Evolutionary conservation across 2,113 vertebrate genomes (phyloP).

Genomic region (Hirundichthys speculiger): DNA sequence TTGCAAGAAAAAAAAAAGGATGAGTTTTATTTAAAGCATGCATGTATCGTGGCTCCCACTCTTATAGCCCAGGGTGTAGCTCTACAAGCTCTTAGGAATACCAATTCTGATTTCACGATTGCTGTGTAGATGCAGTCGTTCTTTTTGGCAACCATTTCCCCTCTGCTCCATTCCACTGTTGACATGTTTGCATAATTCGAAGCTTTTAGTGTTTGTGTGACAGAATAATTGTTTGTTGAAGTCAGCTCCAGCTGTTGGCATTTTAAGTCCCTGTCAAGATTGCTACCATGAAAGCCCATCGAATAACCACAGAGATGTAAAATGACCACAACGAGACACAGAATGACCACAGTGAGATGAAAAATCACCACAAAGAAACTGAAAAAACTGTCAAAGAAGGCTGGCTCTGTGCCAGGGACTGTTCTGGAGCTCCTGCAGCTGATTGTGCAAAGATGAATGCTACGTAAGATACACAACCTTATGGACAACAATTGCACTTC

Average conservation of each 20-base stretch:
- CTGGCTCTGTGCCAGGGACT: no score
- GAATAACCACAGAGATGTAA: no score
- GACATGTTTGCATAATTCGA: constrained; percentile 5
- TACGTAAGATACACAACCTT: no score
- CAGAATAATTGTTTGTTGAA: neutral
- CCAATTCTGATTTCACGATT: constrained; percentile 1
- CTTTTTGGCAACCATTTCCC: neutral
- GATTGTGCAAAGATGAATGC: no score
- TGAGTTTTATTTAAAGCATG: no score
- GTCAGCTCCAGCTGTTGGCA: no score
- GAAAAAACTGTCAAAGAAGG: no score
- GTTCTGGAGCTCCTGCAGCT: no score
- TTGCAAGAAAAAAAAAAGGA: constrained; percentile 14
- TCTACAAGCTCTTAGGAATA: constrained; percentile 15
- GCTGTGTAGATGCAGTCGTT: constrained; percentile 7
- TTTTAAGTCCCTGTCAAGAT: no score
- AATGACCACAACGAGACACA: neutral
- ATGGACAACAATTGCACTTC: no score
- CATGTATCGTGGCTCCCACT: no score
- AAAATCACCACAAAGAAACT: neutral
- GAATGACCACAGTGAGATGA: neutral
- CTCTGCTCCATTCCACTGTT: constrained; percentile 1
- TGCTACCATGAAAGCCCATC: no score
- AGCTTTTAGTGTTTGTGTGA: constrained; percentile 12
- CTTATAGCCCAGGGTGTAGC: neutral